phyloP scores from a whole-genome alignment of 1,140 invertebrate species.

The Eueides isabella region DNA sequence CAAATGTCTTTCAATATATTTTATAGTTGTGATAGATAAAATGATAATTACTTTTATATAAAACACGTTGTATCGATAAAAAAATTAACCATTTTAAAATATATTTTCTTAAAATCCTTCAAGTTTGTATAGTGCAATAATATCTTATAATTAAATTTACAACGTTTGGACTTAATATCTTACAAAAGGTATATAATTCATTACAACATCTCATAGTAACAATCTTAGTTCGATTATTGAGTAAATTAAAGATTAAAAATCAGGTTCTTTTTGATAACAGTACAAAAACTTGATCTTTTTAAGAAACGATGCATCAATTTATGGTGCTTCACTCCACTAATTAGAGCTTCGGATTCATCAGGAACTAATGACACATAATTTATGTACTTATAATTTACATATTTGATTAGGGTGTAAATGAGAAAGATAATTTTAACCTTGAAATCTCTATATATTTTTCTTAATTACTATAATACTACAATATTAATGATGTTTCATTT shows the following conservation, averaged over 20 bases:
- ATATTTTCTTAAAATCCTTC: too few relatives aligned
- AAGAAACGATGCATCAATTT: constrained; percentile 21
- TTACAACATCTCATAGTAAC: background rate
- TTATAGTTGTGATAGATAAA: too few relatives aligned
- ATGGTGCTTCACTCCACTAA: constrained; percentile 13
- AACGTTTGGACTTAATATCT: too few relatives aligned
- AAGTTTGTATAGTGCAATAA: too few relatives aligned
- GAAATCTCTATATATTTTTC: constrained; percentile 10
- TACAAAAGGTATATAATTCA: background rate
- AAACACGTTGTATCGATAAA: too few relatives aligned
- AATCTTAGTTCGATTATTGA: background rate
- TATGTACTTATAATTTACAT: constrained; percentile 13
- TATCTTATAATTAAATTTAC: too few relatives aligned
- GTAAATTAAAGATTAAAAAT: constrained; percentile 1
- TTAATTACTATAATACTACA: constrained; percentile 1
- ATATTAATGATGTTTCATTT: background rate
- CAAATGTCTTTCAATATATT: too few relatives aligned
- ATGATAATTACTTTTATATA: too few relatives aligned
- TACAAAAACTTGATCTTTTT: constrained; percentile 13
- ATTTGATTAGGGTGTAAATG: constrained; percentile 23
- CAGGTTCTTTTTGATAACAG: constrained; percentile 5
- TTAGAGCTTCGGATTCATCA: constrained; percentile 11
- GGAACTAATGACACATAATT: constrained; percentile 16
- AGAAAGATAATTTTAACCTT: constrained; percentile 13
- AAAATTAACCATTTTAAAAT: too few relatives aligned